phyloP scores from a whole-genome alignment of 2,888 invertebrate genomes.

The Cremastinae sp. region DNA sequence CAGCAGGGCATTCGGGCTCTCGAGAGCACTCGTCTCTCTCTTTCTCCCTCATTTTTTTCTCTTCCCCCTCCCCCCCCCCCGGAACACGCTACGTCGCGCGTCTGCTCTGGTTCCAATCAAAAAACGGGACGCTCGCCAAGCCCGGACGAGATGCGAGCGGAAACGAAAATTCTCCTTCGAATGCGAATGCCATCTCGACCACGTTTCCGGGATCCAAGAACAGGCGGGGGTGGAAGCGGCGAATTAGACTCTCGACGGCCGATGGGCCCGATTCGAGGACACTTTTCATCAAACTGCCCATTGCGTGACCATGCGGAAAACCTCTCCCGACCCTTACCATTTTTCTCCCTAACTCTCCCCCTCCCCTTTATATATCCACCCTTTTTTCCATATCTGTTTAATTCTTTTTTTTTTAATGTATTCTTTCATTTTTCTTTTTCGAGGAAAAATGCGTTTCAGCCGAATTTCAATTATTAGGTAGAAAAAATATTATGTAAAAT shows the following conservation, averaged over 20 bases:
- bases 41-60: neutral
- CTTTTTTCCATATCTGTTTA: neutral
- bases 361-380: neutral
- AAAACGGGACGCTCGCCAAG: conserved; percentile 65
- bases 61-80: conserved; percentile 2
- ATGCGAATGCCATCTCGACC: conserved; percentile 54
- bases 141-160: conserved; percentile 3
- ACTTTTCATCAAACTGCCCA: conserved; percentile 44
- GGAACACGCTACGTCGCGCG: conserved; percentile 22
- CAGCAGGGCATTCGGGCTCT: conserved; percentile 50
- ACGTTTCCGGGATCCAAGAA: neutral
- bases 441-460: too few relatives aligned
- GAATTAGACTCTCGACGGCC: conserved; percentile 49
- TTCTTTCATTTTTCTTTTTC: too few relatives aligned
- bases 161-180: conserved; percentile 39
- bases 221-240: conserved; percentile 16
- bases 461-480: too few relatives aligned
- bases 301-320: conserved; percentile 39
- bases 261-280: conserved; percentile 48
- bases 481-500: neutral
- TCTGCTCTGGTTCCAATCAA: conserved; percentile 61
- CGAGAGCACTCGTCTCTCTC: conserved; percentile 30
- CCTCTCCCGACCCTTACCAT: conserved; percentile 5
- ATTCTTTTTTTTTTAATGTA: conserved; percentile 3
- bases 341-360: neutral